Base-by-base conservation (phyloP, 2,797 vertebrate genomes). In the Staurois parvus region DNA sequence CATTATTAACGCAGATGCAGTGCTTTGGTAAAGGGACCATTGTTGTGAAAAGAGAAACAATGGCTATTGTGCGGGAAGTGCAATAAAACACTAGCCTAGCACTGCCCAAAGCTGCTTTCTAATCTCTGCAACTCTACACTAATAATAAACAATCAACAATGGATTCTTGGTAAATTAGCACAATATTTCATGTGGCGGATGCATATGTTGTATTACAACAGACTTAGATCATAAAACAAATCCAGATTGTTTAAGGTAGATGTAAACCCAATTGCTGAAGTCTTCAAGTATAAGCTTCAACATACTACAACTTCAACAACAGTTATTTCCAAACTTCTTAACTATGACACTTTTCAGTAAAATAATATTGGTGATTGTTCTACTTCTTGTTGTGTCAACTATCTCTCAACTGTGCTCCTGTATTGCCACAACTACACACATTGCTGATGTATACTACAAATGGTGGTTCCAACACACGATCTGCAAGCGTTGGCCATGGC, bases 1-100 rank as follows among this genome's bases (percentile, higher is more conserved):
- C 75, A 64, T 81, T 82, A 79, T 76, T 76, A 45, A 34, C 64
- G 52, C 48, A 76, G 62, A 84, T 62, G 42, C 79, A 86, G 19
- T 52, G 52, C 72, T 29, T 11, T 69, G 32, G 10, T 76, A 64
- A 77, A 76, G 21, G 45, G 64, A 52, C 72, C 73, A 56, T 76
- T 83, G 52, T 76, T 59, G 13, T 32, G 29, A 32, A 72, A 37
- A 40, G 32, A 45, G 29, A 32, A 77, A 70, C 74, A 73, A 40
- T 42, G 28, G 29, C 19, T 75, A 42, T 70, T 34, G 42, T 84
- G 29, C 13, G 37, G 73, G 45, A 77, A 69, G 62, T 12, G 21
- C 62, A 4, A 64, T 79, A 28, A 79, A 68, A 79, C 17, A 67
- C 37, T 9, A 24, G 10, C 3, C 3, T n/a, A 15, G n/a, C 19